These are phyloP conservation scores for Meda fulgida DNA, from an alignment of 2,797 vertebrate genomes.

Conservation along the genomic window DNA sequence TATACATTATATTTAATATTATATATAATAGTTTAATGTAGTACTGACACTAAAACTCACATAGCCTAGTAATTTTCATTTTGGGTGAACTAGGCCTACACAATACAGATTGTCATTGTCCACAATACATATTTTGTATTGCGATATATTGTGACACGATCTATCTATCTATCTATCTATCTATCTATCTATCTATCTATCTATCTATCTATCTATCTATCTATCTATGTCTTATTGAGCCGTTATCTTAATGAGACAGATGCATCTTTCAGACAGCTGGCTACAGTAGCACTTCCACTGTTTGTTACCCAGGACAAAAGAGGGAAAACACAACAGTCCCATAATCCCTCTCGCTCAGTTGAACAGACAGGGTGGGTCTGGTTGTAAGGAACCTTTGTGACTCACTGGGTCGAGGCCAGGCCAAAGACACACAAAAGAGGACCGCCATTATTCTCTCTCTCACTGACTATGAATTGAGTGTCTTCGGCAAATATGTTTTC, in stretches of 20 bases:
- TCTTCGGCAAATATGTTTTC: background rate
- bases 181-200: conserved; percentile 6
- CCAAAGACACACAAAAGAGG: conserved; percentile 33
- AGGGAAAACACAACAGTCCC: conserved; percentile 45
- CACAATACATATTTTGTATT: too few species aligned
- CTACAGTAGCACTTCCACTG: conserved; percentile 55
- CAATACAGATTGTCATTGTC: too few species aligned
- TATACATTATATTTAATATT: too few species aligned
- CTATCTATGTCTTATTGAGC: background rate
- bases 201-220: conserved; percentile 5
- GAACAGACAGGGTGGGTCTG: conserved; percentile 19
- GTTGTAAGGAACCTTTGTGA: conserved; percentile 46
- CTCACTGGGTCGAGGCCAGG: conserved; percentile 29
- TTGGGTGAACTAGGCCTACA: too few species aligned
- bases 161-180: too few species aligned
- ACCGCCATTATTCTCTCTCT: conserved; percentile 10
- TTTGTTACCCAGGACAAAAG: conserved; percentile 58
- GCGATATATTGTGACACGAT: too few species aligned
- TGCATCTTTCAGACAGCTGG: conserved; percentile 23
- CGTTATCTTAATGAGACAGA: conserved; percentile 22
- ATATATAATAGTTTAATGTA: too few species aligned
- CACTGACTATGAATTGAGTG: conserved; percentile 21
- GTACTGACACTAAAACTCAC: too few species aligned
- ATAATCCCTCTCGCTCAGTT: conserved; percentile 11
- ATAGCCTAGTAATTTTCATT: too few species aligned